Conservation (phyloP, 2,888 invertebrate genomes). For the Agrotis exclamationis region DNA sequence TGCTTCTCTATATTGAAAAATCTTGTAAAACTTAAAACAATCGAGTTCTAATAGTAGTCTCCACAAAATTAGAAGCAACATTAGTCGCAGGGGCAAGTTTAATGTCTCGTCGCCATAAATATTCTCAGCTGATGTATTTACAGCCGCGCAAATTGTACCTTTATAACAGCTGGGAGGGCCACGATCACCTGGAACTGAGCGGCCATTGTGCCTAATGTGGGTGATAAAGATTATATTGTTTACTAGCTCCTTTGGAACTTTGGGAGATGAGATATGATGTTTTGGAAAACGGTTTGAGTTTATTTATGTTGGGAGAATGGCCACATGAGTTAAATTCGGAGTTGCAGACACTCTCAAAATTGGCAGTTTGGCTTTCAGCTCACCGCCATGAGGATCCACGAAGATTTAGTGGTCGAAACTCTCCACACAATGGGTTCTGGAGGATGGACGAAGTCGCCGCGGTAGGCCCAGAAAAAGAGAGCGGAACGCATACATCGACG, state of each 20-base stretch:
- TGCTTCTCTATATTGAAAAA: too few relatives aligned
- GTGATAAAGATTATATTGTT: constrained; percentile 53
- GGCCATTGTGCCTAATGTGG: constrained; percentile 54
- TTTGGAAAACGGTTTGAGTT: constrained; percentile 1
- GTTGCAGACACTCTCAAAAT: too few relatives aligned
- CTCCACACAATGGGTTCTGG: too few relatives aligned
- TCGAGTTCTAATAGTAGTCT: constrained; percentile 45
- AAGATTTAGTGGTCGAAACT: too few relatives aligned
- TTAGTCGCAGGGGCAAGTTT: constrained; percentile 73
- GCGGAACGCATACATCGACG: too few relatives aligned
- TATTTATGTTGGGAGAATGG: background rate
- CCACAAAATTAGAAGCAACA: constrained; percentile 69
- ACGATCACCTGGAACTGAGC: constrained; percentile 47
- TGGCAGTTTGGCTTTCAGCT: too few relatives aligned
- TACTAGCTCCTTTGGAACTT: constrained; percentile 8
- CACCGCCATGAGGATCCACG: too few relatives aligned
- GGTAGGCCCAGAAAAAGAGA: too few relatives aligned
- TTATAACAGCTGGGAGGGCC: constrained; percentile 49
- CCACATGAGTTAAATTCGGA: too few relatives aligned
- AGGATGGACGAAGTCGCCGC: too few relatives aligned
- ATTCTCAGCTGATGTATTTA: constrained; percentile 70
- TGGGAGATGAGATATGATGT: background rate
- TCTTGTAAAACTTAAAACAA: background rate
- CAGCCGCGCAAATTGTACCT: constrained; percentile 59
- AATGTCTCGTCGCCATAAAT: constrained; percentile 75